Conservation (phyloP, 2,888 invertebrate genomes). For the Disparrhopalites patrizii region DNA sequence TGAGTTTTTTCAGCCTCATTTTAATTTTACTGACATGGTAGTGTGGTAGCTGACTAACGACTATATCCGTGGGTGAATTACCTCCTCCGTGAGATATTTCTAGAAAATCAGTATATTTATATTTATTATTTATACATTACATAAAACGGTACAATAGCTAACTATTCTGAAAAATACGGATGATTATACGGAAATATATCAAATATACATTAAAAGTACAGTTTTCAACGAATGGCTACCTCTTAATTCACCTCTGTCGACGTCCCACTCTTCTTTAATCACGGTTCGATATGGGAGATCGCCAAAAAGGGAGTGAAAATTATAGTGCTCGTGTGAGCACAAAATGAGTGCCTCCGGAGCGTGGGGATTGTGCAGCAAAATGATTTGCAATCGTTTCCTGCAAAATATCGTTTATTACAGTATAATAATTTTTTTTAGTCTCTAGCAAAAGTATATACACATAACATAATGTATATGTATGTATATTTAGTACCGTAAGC, state of each 20-base stretch:
- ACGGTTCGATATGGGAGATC: slow-evolving; percentile 34
- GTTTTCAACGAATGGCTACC: too few relatives aligned
- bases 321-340: slow-evolving; percentile 73
- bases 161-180: too few relatives aligned
- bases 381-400: slow-evolving; percentile 73
- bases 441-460: too few relatives aligned
- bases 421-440: too few relatives aligned
- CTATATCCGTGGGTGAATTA: slow-evolving; percentile 58
- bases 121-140: too few relatives aligned
- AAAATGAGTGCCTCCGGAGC: slow-evolving; percentile 73
- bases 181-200: too few relatives aligned
- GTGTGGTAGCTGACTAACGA: slow-evolving; percentile 64
- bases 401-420: too few relatives aligned
- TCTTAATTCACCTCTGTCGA: slow-evolving; percentile 8
- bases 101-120: too few relatives aligned
- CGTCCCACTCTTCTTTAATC: slow-evolving; percentile 15
- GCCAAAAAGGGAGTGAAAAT: slow-evolving; percentile 55
- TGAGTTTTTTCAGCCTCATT: slow-evolving; percentile 64
- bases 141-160: too few relatives aligned
- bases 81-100: slow-evolving; percentile 39
- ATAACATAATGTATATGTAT: too few relatives aligned
- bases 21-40: slow-evolving; percentile 56
- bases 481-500: too few relatives aligned
- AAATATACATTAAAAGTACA: background rate
- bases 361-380: slow-evolving; percentile 73